Percentiles rank a stretch among this genome's conserved stretches.
Conservation (phyloP, 37 sponge, comb jelly and placozoan genomes). For the Haliclona indistincta region DNA sequence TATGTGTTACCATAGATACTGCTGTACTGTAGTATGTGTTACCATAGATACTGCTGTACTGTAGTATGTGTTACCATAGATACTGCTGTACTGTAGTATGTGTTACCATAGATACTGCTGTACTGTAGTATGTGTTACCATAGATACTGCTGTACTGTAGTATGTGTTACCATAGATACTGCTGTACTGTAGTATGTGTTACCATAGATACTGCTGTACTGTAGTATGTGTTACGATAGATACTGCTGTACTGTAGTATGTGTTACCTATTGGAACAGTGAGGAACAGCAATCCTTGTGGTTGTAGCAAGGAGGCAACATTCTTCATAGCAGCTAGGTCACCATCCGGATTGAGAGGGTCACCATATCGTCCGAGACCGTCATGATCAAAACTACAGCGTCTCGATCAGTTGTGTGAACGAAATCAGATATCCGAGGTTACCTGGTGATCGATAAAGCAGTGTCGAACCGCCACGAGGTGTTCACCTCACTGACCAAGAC, state of each 20-base stretch:
- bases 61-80: no score
- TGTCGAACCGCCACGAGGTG: slow-evolving; percentile 1
- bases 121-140: no score
- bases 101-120: no score
- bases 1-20: no score
- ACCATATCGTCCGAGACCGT: slow-evolving; percentile 88
- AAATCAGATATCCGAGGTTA: neutral
- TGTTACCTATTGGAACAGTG: slow-evolving; percentile 77
- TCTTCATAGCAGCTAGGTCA: slow-evolving; percentile 62
- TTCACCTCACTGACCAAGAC: slow-evolving; percentile 4
- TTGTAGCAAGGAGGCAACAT: slow-evolving; percentile 29
- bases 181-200: neutral
- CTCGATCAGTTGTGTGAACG: neutral
- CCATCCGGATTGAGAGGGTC: slow-evolving; percentile 78
- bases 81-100: no score
- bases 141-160: neutral
- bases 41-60: no score
- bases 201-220: neutral
- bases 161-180: neutral
- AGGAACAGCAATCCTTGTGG: slow-evolving; percentile 55
- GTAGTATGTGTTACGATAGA: neutral
- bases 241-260: neutral
- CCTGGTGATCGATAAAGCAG: slow-evolving; percentile 57
- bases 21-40: no score
- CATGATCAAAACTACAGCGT: slow-evolving; percentile 76